Evolutionary conservation across 2,797 vertebrate species (phyloP).

Genomic region (Balearica regulorum): DNA sequence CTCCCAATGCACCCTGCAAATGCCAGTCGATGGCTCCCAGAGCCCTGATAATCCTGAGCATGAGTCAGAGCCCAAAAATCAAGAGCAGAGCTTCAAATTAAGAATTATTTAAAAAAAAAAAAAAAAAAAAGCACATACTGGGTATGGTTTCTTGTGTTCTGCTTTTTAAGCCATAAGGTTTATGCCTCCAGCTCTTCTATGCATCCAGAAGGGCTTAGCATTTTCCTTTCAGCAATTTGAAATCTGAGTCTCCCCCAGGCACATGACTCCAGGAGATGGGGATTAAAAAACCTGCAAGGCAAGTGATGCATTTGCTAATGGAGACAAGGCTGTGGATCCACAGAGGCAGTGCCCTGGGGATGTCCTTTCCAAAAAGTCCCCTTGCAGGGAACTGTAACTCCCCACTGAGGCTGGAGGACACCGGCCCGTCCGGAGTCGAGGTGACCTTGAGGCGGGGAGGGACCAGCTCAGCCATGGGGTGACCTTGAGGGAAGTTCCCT

Average conservation of each 20-base stretch:
- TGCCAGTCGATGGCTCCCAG: slow-evolving; percentile 36
- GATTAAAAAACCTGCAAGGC: neutral
- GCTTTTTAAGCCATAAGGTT: neutral
- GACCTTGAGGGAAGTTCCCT: neutral
- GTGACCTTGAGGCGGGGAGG: neutral
- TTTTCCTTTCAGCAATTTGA: neutral
- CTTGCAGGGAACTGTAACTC: neutral
- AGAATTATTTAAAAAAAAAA: neutral
- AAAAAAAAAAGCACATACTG: neutral
- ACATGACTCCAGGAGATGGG: neutral
- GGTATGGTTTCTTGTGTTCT: neutral
- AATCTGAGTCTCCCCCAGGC: slow-evolving; percentile 22
- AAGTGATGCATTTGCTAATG: neutral
- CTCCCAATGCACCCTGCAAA: neutral
- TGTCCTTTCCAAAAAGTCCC: neutral
- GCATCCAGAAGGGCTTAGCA: neutral
- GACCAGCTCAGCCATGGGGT: neutral
- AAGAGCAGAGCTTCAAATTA: neutral
- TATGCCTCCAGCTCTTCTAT: neutral
- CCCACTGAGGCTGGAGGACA: neutral
- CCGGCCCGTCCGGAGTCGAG: fast-evolving
- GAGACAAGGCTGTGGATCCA: neutral
- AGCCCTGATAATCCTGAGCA: neutral
- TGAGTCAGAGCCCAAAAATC: slow-evolving; percentile 27
- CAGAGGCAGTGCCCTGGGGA: neutral